phyloP scores from a whole-genome alignment of 2,888 invertebrate genomes.

The Ditula angustiorana region DNA sequence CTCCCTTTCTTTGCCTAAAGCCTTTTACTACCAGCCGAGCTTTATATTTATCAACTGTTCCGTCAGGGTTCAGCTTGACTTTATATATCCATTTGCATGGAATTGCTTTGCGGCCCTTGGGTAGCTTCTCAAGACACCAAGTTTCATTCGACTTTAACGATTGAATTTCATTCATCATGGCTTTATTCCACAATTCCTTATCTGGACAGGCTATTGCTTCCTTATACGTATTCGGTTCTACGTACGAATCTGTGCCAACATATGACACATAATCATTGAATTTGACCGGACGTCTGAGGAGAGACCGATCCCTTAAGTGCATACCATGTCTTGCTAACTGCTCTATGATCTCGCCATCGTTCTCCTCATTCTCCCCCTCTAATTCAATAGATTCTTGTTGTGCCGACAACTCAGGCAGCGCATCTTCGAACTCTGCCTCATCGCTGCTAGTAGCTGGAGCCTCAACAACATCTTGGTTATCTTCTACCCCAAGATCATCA shows the following conservation, averaged over 20 bases:
- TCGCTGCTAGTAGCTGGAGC: background rate
- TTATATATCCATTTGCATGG: conserved; percentile 14
- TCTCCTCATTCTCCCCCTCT: background rate
- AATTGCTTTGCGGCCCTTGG: background rate
- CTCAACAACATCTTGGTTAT: background rate
- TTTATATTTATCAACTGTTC: conserved; percentile 42
- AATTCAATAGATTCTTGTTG: background rate
- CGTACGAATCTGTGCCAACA: background rate
- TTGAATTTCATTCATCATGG: background rate
- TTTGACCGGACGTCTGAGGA: background rate
- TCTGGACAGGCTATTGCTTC: background rate
- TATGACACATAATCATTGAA: background rate
- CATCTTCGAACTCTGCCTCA: background rate
- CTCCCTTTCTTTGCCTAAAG: too few species aligned
- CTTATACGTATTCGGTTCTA: background rate
- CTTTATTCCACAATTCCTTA: background rate
- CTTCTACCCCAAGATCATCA: background rate
- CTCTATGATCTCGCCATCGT: background rate
- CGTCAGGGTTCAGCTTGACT: conserved; percentile 43
- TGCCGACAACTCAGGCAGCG: background rate
- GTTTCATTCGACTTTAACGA: background rate
- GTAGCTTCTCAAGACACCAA: background rate
- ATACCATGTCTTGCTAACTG: background rate
- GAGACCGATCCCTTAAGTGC: background rate
- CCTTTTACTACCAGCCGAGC: conserved; percentile 45